Conservation (phyloP, 2,113 vertebrate genomes). For the Psephotus haematonotus region DNA sequence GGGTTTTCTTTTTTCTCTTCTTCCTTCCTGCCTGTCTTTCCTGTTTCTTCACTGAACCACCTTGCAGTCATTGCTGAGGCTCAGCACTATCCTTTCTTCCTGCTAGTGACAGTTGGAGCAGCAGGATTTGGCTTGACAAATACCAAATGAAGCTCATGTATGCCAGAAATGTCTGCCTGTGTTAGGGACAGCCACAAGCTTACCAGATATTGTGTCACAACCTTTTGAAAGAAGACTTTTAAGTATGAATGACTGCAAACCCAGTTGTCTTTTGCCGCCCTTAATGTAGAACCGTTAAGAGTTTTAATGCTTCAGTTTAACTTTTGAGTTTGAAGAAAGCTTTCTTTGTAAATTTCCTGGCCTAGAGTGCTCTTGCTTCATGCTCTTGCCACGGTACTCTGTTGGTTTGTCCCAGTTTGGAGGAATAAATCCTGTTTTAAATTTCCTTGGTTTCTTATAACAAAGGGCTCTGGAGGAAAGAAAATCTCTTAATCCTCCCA, state of each 20-base stretch:
- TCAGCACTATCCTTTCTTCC: background rate
- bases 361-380: slow-evolving; percentile 67
- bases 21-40: background rate
- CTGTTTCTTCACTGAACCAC: background rate
- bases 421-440: slow-evolving; percentile 81
- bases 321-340: slow-evolving; percentile 63
- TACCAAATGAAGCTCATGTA: background rate
- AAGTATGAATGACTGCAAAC: slow-evolving; percentile 27
- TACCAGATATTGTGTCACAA: background rate
- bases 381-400: slow-evolving; percentile 55
- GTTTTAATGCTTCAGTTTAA: slow-evolving; percentile 68
- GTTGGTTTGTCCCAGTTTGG: slow-evolving; percentile 61
- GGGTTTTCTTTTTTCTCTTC: background rate
- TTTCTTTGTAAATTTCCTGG: slow-evolving; percentile 69
- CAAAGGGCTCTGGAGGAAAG: slow-evolving; percentile 67
- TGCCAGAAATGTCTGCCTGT: background rate
- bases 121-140: background rate
- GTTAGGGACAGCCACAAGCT: background rate
- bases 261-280: slow-evolving; percentile 45
- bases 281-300: slow-evolving; percentile 19
- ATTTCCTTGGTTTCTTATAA: slow-evolving; percentile 74
- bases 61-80: background rate
- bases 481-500: slow-evolving; percentile 73
- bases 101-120: background rate
- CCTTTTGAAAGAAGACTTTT: slow-evolving; percentile 1